Conservation (phyloP, 2,888 invertebrate species). For the Pristionchus mayeri region DNA sequence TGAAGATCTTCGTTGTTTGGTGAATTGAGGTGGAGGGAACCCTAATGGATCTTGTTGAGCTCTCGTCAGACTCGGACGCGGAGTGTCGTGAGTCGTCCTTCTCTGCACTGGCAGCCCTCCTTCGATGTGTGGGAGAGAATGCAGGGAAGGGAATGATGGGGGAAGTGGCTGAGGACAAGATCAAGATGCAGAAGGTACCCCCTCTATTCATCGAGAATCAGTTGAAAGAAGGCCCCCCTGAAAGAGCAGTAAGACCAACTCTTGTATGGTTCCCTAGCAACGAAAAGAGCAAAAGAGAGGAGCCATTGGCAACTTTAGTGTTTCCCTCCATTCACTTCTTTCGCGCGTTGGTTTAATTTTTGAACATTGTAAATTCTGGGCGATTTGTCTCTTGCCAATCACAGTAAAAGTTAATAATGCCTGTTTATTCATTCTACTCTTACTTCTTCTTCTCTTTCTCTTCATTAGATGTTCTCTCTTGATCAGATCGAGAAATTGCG, state of each 20-base stretch:
- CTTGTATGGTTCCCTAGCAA: not conserved
- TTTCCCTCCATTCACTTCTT: not conserved
- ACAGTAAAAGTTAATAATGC: too few species aligned
- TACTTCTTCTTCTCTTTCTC: too few species aligned
- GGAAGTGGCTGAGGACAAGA: conserved; percentile 84
- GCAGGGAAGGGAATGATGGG: conserved; percentile 86
- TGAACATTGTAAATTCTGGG: too few species aligned
- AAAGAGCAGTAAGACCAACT: not conserved
- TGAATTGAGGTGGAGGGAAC: too few species aligned
- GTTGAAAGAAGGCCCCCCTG: too few species aligned
- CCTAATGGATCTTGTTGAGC: conserved; percentile 42
- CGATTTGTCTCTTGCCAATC: too few species aligned
- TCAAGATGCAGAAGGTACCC: conserved; percentile 89
- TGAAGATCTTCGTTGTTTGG: not conserved
- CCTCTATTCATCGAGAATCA: too few species aligned
- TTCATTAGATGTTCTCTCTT: not conserved
- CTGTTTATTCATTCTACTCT: too few species aligned
- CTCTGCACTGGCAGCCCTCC: conserved; percentile 78
- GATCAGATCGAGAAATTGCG: conserved; percentile 47
- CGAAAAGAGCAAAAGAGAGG: not conserved
- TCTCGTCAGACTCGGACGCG: conserved; percentile 82
- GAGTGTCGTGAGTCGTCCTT: conserved; percentile 91
- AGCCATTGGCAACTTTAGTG: not conserved
- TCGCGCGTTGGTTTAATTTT: too few species aligned
- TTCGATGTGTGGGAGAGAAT: conserved; percentile 91